Evolutionary conservation across 2,113 vertebrate species (phyloP), one percentile per base, ranked within the genome.

Genomic region (Nibea coibor): DNA sequence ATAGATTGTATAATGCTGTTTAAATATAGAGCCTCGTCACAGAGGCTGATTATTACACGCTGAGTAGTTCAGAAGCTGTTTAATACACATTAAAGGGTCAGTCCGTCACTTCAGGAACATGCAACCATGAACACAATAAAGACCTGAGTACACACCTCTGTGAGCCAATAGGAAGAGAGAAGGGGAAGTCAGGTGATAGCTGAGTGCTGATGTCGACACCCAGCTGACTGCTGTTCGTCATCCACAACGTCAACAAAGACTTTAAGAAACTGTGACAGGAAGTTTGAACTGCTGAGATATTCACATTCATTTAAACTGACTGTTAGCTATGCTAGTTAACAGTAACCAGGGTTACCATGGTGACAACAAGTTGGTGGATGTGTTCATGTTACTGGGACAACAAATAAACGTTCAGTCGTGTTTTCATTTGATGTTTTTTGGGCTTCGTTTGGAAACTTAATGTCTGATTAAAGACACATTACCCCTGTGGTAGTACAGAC

Each of bases 1-100:
- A 93, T 93, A 93, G 86, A 88, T 93, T 84, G 85, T 92, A 90
- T 87, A 87, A 91, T 88, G 83, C 65, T 78, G 83, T 87, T 87
- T 89, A 92, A 87, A 92, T 89, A 89, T 28, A 73, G 86, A 86
- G 71, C 86, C 83, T 80, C 72, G 43, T 85, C 43, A 70, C 24
- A 42, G 71, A 80, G 63, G 80, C 76, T 85, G 89, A 89, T 91
- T 87, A 89, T 84, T 88, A 91, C 86, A 91, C 80, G 24, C 77
- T 69, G 83, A 84, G 64, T 93, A 91, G 70, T 76, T 93, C 81
- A 90, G 78, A 91, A 91, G 89, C 85, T 69, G 77, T 85, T 89
- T 86, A 86, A 91, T 93, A 94, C 87, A 93, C 54, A 39, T 94
- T 88, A 85, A 91, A 88, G 84, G 70, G 81, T 67, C 76, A 73